Evolutionary conservation across 1,140 invertebrate species (phyloP).

Genomic region (Saccostrea cuccullata): DNA sequence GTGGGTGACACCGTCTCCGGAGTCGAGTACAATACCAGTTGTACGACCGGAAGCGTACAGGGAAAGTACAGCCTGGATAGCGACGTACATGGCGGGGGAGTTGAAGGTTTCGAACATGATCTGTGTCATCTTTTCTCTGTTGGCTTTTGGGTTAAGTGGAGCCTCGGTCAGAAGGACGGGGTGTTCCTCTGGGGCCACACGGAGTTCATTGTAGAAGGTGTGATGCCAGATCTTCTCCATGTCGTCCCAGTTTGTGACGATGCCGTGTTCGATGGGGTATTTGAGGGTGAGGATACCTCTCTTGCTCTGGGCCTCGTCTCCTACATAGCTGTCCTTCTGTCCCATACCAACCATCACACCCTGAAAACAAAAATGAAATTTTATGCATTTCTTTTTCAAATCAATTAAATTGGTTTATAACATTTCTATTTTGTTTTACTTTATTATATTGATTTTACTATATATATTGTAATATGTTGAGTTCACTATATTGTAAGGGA

Average conservation of each 20-base stretch:
- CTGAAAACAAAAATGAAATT: conserved; percentile 54
- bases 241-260: conserved; percentile 97
- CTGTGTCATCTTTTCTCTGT: conserved; percentile 90
- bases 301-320: conserved; percentile 97
- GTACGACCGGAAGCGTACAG: conserved; percentile 94
- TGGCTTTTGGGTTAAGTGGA: conserved; percentile 76
- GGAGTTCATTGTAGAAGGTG: conserved; percentile 94
- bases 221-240: conserved; percentile 83
- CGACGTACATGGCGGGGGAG: conserved; percentile 95
- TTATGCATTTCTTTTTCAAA: neutral
- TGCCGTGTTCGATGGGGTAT: conserved; percentile 96
- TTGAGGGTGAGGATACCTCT: conserved; percentile 87
- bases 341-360: conserved; percentile 98
- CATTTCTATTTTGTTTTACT: no score
- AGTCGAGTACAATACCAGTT: conserved; percentile 93
- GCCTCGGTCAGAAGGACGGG: conserved; percentile 76
- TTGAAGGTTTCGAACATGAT: conserved; percentile 85
- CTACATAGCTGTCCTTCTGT: conserved; percentile 97
- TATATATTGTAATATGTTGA: no score
- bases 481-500: no score
- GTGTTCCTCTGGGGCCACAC: conserved; percentile 77
- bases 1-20: conserved; percentile 92
- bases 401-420: no score
- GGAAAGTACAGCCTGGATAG: conserved; percentile 90
- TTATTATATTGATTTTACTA: no score